Conservation (phyloP, 2,113 vertebrate genomes). For the Chlorodrepanis virens region DNA sequence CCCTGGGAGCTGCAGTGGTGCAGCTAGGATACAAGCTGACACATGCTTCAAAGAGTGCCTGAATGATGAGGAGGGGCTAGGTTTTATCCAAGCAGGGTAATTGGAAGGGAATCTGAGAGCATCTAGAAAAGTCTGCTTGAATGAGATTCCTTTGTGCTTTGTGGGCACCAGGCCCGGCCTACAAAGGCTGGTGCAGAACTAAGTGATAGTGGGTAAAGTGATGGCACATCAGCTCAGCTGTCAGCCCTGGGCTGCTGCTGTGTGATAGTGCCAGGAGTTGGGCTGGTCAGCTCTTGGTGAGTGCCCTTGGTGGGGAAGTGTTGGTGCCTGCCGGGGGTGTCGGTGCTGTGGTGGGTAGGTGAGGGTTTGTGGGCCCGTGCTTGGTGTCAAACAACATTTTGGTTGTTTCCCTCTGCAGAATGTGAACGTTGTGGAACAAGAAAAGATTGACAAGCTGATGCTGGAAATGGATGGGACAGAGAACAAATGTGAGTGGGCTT, state of each 20-base stretch:
- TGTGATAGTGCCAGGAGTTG: background rate
- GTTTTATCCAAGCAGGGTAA: background rate
- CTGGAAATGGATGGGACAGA: conserved; percentile 98
- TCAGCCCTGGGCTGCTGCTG: background rate
- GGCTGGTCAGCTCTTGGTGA: background rate
- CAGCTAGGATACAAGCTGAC: background rate
- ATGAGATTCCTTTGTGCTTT: background rate
- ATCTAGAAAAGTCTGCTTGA: background rate
- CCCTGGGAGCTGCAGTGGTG: background rate
- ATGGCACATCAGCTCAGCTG: background rate
- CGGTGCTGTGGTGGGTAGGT: background rate
- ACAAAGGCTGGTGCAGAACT: background rate
- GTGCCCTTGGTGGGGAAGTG: background rate
- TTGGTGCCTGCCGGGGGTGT: background rate
- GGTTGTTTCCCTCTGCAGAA: conserved; percentile 68
- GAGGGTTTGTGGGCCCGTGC: background rate
- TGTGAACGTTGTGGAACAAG: conserved; percentile 87
- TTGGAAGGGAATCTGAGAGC: background rate
- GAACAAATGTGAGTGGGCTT: conserved; percentile 91
- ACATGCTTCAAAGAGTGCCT: background rate
- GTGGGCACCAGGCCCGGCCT: background rate
- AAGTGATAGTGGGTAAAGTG: background rate
- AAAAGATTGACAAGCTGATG: conserved; percentile 96
- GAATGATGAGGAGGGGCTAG: background rate
- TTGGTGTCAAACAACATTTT: background rate